Conservation (phyloP, 2,113 vertebrate genomes). For the Sinocyclocheilus rhinocerous region DNA sequence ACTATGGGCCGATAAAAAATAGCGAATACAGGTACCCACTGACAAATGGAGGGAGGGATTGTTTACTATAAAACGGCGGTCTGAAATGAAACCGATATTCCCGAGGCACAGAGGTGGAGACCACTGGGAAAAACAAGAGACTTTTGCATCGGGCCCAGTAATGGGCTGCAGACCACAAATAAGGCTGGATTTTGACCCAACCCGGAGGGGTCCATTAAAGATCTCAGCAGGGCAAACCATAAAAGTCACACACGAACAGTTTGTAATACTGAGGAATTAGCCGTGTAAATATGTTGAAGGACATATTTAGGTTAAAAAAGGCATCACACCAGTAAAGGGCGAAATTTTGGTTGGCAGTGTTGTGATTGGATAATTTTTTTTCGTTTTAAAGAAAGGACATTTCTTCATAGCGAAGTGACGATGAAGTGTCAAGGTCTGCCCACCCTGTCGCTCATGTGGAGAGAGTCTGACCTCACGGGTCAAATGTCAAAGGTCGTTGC, state of each 20-base stretch:
- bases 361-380: slow-evolving; percentile 39
- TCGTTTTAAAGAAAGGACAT: slow-evolving; percentile 62
- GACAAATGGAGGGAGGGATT: background rate
- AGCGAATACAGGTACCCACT: background rate
- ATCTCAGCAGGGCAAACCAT: slow-evolving; percentile 2
- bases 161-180: slow-evolving; percentile 26
- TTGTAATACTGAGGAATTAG: slow-evolving; percentile 56
- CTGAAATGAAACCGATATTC: slow-evolving; percentile 21
- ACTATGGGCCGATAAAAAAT: slow-evolving; percentile 17
- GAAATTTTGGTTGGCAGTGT: slow-evolving; percentile 68
- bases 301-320: slow-evolving; percentile 52
- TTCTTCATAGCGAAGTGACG: slow-evolving; percentile 61
- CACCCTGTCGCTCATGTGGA: slow-evolving; percentile 74
- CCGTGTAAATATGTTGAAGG: slow-evolving; percentile 61
- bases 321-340: slow-evolving; percentile 49
- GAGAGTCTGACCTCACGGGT: slow-evolving; percentile 40
- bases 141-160: slow-evolving; percentile 28
- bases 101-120: slow-evolving; percentile 46
- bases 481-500: slow-evolving; percentile 43
- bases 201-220: slow-evolving; percentile 13
- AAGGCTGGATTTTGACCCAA: background rate
- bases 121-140: slow-evolving; percentile 27
- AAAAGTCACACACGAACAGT: slow-evolving; percentile 19
- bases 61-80: background rate
- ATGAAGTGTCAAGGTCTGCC: slow-evolving; percentile 47